Conservation (phyloP, 2,888 invertebrate species). For the Agrilus cyanescens region DNA sequence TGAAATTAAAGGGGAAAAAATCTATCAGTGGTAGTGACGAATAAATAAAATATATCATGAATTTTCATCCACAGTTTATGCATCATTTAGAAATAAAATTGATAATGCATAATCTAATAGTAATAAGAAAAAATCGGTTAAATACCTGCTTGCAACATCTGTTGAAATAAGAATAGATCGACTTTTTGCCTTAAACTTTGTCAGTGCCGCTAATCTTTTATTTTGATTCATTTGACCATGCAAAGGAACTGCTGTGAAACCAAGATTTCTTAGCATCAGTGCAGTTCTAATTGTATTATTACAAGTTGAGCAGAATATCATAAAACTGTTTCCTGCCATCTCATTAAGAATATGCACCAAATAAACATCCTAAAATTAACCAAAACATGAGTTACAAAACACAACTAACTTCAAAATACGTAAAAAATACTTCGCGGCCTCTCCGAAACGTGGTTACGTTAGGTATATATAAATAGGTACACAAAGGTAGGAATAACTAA, state of each 20-base stretch:
- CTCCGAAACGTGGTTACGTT: too few species aligned
- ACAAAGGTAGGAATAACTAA: too few species aligned
- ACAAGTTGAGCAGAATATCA: slow-evolving; percentile 95
- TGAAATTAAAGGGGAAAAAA: background rate
- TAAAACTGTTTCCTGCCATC: slow-evolving; percentile 88
- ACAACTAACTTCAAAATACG: too few species aligned
- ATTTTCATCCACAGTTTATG: slow-evolving; percentile 11
- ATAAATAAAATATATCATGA: slow-evolving; percentile 14
- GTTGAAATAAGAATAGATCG: slow-evolving; percentile 95
- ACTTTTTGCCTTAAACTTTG: slow-evolving; percentile 90
- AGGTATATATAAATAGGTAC: too few species aligned
- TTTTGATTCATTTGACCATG: slow-evolving; percentile 99
- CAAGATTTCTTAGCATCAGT: slow-evolving; percentile 77
- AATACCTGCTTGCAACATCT: slow-evolving; percentile 90
- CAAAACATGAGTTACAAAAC: background rate
- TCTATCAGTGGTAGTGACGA: slow-evolving; percentile 30
- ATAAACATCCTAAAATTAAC: slow-evolving; percentile 71
- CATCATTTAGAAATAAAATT: slow-evolving; percentile 15
- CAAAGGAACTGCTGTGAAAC: slow-evolving; percentile 89
- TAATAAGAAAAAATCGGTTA: background rate
- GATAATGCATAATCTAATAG: background rate
- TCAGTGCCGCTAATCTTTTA: slow-evolving; percentile 85
- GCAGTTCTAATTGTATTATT: slow-evolving; percentile 83
- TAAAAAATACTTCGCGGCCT: too few species aligned
- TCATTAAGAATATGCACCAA: slow-evolving; percentile 91